Percentiles rank a stretch among this genome's conserved stretches.
phyloP scores from a whole-genome alignment of 2,113 vertebrate species.

The Cephalopholis sonnerati region DNA sequence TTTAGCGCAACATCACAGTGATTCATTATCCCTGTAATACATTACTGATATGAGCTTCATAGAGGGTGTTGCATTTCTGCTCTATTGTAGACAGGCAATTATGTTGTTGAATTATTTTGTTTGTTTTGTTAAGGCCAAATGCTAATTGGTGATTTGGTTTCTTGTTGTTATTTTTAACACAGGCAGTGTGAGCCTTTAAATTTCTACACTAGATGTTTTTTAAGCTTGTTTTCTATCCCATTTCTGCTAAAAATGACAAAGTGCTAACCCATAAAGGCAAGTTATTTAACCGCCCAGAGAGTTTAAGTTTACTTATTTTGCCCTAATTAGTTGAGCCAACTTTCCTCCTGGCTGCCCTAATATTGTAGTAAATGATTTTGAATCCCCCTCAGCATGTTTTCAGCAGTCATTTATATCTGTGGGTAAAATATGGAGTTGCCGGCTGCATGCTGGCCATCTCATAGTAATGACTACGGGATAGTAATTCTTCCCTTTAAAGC shows the following conservation, averaged over 20 bases:
- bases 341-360: not conserved
- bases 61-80: too few species aligned
- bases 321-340: conserved; percentile 8
- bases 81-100: not conserved
- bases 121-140: too few species aligned
- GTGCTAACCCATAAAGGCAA: not conserved
- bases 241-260: conserved; percentile 14
- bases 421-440: not conserved
- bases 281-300: not conserved
- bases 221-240: not conserved
- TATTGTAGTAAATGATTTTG: not conserved
- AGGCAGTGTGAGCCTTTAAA: not conserved
- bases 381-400: not conserved
- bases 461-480: not conserved
- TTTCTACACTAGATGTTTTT: not conserved
- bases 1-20: too few species aligned
- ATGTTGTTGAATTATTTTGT: too few species aligned
- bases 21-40: not conserved
- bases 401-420: not conserved
- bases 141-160: not conserved
- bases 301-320: conserved; percentile 21
- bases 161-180: not conserved
- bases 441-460: not conserved
- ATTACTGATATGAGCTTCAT: not conserved
- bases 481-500: not conserved